Evolutionary conservation across 1,140 invertebrate genomes (phyloP), one percentile per base, ranked within the genome.

Genomic region (Apis laboriosa): DNA sequence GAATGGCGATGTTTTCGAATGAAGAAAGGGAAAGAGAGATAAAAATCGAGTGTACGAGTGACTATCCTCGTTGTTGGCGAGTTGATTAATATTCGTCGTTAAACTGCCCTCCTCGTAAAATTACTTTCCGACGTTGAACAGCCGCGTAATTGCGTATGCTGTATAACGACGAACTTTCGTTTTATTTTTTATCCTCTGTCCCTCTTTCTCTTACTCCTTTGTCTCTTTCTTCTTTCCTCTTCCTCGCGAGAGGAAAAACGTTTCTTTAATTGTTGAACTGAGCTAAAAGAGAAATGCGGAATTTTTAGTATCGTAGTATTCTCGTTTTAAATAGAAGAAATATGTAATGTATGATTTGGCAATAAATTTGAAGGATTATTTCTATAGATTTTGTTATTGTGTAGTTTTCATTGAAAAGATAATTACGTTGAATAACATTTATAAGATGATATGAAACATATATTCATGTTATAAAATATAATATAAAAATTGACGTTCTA

Each of bases 1-100:
- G 34, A 68, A 34, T 17, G 67, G 43, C 34, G 28, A 43, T 28
- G 53, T 28, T 34, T 75, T 24, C 15, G 34, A 8, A 9, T 43
- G 24, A 19, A 7, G 51, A 34, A 5, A 28, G 9, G 9, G 28
- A 43, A 43, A 21, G 17, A 17, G 9, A 75, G 58, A 61, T 75
- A 61, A 75, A 75, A 75, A 75, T 75, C 72, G 34, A 49, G 56
- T 49, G 56, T 24, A 49, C 56, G 34, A 17, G 58, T 61, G 28
- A 28, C 28, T 51, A 58, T 81, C 24, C 72, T 68, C 19, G 80
- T 70, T 77, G 19, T 70, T 82, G 19, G 12, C 64, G 55, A 19
- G 19, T 70, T 77, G 74, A 82, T 82, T 82, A 82, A 82, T 75
- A 66, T 74, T 51, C 60, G 73, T 58, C 77, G 77, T 80, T 73